These are phyloP conservation scores for Cyphomyrus plagiostoma DNA, from an alignment of 2,113 vertebrate genomes.

Conservation along the genomic window DNA sequence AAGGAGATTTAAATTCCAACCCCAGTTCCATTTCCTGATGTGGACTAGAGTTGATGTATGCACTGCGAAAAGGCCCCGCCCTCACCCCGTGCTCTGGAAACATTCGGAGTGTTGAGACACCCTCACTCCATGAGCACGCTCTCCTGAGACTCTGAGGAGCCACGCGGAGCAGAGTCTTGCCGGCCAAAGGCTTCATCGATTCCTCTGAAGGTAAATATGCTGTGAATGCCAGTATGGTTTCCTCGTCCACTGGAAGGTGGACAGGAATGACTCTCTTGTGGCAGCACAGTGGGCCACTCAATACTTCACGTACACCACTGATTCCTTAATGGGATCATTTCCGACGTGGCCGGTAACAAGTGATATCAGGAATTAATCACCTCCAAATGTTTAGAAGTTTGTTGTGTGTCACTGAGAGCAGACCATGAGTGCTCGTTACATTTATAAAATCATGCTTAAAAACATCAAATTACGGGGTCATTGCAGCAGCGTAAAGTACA, in stretches of 20 bases:
- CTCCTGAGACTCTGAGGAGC: neutral
- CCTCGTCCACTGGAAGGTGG: neutral
- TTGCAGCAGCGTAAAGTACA: neutral
- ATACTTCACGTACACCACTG: neutral
- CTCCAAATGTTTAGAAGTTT: neutral
- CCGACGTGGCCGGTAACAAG: neutral
- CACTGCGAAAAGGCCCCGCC: no score
- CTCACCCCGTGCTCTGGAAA: neutral
- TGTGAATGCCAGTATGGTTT: neutral
- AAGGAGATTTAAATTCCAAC: no score
- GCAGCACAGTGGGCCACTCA: neutral
- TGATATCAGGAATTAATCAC: neutral
- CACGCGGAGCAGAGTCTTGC: neutral
- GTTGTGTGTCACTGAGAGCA: neutral
- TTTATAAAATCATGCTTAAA: neutral
- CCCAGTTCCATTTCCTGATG: no score
- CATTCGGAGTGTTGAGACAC: neutral
- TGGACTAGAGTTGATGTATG: no score
- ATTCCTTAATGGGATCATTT: neutral
- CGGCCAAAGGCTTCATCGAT: neutral
- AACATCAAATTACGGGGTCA: neutral
- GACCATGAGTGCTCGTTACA: neutral
- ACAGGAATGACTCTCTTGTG: neutral
- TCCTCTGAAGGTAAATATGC: neutral
- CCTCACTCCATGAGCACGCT: neutral